phyloP scores from a whole-genome alignment of 1,140 invertebrate species.

The Plutomurus gul region DNA sequence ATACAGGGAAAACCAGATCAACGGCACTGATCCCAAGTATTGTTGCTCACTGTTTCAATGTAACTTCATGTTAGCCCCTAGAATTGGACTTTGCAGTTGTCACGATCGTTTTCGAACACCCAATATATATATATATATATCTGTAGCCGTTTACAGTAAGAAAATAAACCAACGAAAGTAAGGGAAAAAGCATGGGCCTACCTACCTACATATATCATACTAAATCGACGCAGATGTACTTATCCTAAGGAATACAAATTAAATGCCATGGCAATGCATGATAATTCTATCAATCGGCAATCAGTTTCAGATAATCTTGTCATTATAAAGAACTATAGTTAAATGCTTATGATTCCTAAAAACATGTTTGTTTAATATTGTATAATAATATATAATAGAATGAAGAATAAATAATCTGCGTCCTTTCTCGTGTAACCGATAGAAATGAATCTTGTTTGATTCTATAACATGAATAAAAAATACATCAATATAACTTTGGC shows the following conservation, averaged over 20 bases:
- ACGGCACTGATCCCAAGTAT: no score
- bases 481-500: not conserved
- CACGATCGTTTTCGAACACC: no score
- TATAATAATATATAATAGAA: not conserved
- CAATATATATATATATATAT: no score
- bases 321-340: not conserved
- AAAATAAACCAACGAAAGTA: not conserved
- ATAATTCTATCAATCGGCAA: not conserved
- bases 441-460: slow-evolving; percentile 10
- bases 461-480: not conserved
- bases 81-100: no score
- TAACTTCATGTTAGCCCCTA: no score
- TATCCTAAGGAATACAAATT: not conserved
- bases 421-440: slow-evolving; percentile 9
- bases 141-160: not conserved
- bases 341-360: not conserved
- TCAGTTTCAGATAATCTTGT: slow-evolving; percentile 7
- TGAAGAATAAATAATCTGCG: slow-evolving; percentile 1
- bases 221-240: not conserved
- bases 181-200: not conserved
- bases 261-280: not conserved
- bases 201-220: not conserved
- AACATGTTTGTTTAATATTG: not conserved
- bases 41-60: no score
- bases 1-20: no score